Conservation (phyloP, 2,888 invertebrate species). For the Apodemia mormo region DNA sequence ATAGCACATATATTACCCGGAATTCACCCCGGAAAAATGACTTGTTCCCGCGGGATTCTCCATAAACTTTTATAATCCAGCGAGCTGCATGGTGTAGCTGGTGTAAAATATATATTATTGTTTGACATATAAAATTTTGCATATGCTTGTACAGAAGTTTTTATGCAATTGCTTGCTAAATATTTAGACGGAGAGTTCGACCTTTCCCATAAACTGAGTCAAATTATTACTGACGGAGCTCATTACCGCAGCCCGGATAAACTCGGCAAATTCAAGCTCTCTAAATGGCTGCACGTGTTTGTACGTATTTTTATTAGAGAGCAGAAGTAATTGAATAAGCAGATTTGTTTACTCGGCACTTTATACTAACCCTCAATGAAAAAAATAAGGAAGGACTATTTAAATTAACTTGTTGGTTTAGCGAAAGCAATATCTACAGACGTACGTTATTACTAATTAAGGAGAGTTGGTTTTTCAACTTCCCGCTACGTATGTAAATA, state of each 20-base stretch:
- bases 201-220: constrained; percentile 14
- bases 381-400: background rate
- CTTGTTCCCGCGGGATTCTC: too few species aligned
- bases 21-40: too few species aligned
- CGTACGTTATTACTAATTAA: background rate
- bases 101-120: too few species aligned
- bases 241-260: constrained; percentile 23
- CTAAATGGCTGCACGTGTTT: constrained; percentile 29
- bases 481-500: too few species aligned
- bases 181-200: constrained; percentile 11
- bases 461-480: background rate
- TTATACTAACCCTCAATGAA: background rate
- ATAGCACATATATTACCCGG: too few species aligned
- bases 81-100: too few species aligned
- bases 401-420: background rate
- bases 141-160: background rate
- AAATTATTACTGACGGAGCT: constrained; percentile 17
- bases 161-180: constrained; percentile 8
- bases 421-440: background rate
- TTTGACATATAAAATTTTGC: background rate
- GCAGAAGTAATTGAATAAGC: constrained; percentile 37
- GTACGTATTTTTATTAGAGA: constrained; percentile 29
- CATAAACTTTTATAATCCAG: too few species aligned
- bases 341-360: background rate
- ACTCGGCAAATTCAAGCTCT: constrained; percentile 28